phyloP scores from a whole-genome alignment of 2,797 vertebrate species.

The Loriculus beryllinus region DNA sequence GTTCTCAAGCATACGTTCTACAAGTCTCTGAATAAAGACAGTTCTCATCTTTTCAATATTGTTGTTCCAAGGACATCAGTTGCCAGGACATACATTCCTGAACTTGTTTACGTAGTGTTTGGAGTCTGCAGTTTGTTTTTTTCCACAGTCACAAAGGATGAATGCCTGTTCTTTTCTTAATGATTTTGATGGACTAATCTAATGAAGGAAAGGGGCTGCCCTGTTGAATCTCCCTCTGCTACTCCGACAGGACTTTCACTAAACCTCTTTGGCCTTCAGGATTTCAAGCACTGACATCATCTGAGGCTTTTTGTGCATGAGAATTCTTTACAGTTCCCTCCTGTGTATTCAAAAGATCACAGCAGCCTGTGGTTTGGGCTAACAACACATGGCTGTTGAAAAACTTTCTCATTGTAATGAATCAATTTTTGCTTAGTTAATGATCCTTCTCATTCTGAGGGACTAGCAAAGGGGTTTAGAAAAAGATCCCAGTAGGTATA shows the following conservation, averaged over 20 bases:
- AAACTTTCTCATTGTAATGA: slow-evolving; percentile 2
- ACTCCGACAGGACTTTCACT: background rate
- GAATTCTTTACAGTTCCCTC: slow-evolving; percentile 23
- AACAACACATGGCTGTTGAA: background rate
- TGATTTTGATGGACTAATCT: background rate
- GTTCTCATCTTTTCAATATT: background rate
- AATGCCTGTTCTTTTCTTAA: background rate
- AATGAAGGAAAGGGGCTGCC: background rate
- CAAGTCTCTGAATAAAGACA: background rate
- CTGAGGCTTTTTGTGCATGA: background rate
- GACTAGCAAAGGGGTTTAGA: background rate
- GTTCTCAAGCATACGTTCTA: background rate
- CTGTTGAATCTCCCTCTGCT: background rate
- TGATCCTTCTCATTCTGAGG: slow-evolving; percentile 1
- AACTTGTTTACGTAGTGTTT: accelerated
- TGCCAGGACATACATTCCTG: background rate
- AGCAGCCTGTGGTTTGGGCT: slow-evolving; percentile 3
- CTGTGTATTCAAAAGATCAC: slow-evolving; percentile 22
- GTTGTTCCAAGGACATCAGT: background rate
- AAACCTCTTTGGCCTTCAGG: background rate
- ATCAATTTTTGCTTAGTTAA: slow-evolving; percentile 44
- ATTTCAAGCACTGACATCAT: slow-evolving; percentile 4
- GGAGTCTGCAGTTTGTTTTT: background rate
- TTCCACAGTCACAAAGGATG: background rate
- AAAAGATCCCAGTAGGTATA: background rate